Base-by-base conservation (phyloP, 2,113 vertebrate species). In the Catharus bicknelli region DNA sequence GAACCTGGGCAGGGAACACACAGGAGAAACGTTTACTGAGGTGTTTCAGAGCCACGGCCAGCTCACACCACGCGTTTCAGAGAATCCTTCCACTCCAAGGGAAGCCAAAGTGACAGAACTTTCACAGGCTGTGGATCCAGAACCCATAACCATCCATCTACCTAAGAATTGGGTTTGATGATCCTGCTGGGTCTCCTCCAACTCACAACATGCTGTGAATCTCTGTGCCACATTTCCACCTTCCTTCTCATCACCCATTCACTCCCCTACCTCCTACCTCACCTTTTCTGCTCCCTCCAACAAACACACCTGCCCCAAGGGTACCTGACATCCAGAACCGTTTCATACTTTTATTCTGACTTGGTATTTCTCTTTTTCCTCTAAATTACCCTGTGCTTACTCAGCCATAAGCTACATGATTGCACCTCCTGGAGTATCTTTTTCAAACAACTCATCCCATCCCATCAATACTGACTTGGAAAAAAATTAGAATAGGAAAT, bases 1-100 rank as follows among this genome's bases (percentile, higher is more conserved):
- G 22, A 99, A 99, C 96, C 99, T 99, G 96, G 8, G 72, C 26
- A 17, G 32, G 27, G 48, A 73, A 96, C 51, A 90, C 79, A 86
- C 36, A 47, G 19, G 32, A 66, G 5, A 59, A 10, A 29, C 85
- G 1, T 7, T 95, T 22, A 95, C 55, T 11, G 55, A 80, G 67
- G 36, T 19, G 59, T 27, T 74, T 26, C 0, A 77, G 10, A 82
- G 91, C 66, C 45, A 13, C 0, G 5, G n/a, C 59, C 7, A 67
- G n/a, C 47, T 4, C 1, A 1, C 30, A 79, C 22, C 45, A 10
- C 1, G 0, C 1, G 0, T 4, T 27, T n/a, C 0, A 48, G 55
- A 20, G 34, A 55, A 59, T 7, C n/a, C 0, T 6, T 77, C 48
- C 2, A 1, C 10, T 34, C 53, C 0, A 1, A n/a, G 2, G 30